These are phyloP conservation scores for Lasioglossum zephyrum DNA, from an alignment of 2,888 invertebrate species.

Conservation along the genomic window DNA sequence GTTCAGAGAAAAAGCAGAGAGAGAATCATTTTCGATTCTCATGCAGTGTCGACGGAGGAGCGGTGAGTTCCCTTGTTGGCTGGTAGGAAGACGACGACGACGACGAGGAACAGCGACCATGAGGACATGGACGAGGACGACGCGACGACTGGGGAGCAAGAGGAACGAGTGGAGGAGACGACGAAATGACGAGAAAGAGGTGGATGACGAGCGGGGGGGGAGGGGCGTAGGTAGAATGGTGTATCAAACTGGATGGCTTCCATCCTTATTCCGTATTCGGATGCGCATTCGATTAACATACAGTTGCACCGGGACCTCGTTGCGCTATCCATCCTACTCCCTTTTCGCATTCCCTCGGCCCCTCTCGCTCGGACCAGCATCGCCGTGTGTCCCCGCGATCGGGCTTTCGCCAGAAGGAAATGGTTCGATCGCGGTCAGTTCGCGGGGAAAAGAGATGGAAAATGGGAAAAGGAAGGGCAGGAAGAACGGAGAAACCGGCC, in stretches of 20 bases:
- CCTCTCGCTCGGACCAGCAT: conserved; percentile 16
- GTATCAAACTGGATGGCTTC: conserved; percentile 74
- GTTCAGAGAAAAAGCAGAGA: background rate
- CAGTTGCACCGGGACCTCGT: conserved; percentile 77
- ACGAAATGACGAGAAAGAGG: conserved; percentile 70
- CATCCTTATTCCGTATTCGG: conserved; percentile 82
- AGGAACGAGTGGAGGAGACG: conserved; percentile 62
- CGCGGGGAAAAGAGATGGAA: background rate
- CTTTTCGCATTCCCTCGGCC: conserved; percentile 71
- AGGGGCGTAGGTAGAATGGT: conserved; percentile 71
- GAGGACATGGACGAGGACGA: conserved; percentile 50
- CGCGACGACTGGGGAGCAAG: conserved; percentile 41
- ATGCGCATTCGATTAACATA: conserved; percentile 82
- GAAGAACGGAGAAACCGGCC: background rate
- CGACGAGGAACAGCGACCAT: conserved; percentile 20
- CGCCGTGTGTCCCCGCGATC: conserved; percentile 42
- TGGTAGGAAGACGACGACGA: conserved; percentile 48
- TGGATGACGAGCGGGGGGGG: conserved; percentile 62
- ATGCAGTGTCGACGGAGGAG: conserved; percentile 72
- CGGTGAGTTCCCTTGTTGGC: conserved; percentile 44
- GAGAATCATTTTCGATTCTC: conserved; percentile 69
- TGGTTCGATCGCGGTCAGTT: background rate
- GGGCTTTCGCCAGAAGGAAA: conserved; percentile 48
- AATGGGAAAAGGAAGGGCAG: background rate
- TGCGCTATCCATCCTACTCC: conserved; percentile 76